These are phyloP conservation scores for Drosophila parvula DNA, from an alignment of 1,140 invertebrate species.

Conservation along the genomic window DNA sequence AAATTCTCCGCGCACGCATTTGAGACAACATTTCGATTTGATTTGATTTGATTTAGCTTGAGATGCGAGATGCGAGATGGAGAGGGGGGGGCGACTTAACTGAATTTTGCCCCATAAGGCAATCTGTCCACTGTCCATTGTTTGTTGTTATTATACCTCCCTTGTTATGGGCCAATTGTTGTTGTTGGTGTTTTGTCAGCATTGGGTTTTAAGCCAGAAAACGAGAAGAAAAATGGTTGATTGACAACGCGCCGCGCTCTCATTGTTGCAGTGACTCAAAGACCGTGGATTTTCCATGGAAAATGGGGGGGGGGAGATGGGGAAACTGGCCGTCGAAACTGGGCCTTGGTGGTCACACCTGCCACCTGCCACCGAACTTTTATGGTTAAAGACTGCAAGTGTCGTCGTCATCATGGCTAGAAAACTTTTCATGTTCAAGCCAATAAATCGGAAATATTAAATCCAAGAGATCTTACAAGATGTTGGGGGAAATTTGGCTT, in stretches of 20 bases:
- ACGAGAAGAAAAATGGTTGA: constrained; percentile 35
- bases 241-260: constrained; percentile 34
- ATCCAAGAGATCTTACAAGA: neutral
- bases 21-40: constrained; percentile 62
- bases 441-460: constrained; percentile 28
- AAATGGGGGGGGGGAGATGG: neutral
- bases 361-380: constrained; percentile 42
- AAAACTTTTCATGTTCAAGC: constrained; percentile 30
- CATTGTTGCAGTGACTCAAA: constrained; percentile 23
- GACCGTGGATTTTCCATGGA: constrained; percentile 12
- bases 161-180: constrained; percentile 16
- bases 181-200: constrained; percentile 53
- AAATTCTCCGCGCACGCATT: constrained; percentile 34
- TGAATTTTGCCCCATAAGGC: constrained; percentile 43
- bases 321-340: neutral
- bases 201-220: constrained; percentile 35
- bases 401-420: constrained; percentile 3
- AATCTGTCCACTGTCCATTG: constrained; percentile 59
- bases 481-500: neutral
- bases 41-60: constrained; percentile 42
- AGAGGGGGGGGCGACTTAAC: constrained; percentile 20
- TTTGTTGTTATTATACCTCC: constrained; percentile 33
- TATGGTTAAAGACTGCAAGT: constrained; percentile 26
- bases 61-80: neutral
- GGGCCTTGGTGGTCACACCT: constrained; percentile 21